A percentile compares a stretch with the other conserved stretches of the same genome.
Conservation (phyloP, 2,888 invertebrate species). For the Teleiodes luculella region DNA sequence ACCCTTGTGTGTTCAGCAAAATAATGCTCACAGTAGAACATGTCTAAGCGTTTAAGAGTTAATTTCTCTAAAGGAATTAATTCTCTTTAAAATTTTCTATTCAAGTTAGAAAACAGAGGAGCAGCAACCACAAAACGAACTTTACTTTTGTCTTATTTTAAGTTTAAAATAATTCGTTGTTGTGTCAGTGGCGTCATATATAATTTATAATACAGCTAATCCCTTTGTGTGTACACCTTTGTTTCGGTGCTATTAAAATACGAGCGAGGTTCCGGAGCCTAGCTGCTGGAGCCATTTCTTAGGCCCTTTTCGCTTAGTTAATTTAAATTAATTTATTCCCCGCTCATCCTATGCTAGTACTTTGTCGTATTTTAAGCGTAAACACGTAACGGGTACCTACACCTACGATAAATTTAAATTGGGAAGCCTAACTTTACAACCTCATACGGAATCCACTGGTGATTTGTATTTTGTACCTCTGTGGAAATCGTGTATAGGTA, state of each 20-base stretch:
- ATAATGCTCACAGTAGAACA: not conserved
- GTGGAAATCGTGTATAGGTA: not conserved
- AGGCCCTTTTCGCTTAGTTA: slow-evolving; percentile 65
- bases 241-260: slow-evolving; percentile 62
- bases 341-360: slow-evolving; percentile 52
- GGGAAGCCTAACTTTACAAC: not conserved
- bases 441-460: slow-evolving; percentile 3
- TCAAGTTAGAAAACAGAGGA: not conserved
- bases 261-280: slow-evolving; percentile 60
- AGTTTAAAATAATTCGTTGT: slow-evolving; percentile 31
- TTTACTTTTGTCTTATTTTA: slow-evolving; percentile 28
- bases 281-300: slow-evolving; percentile 57
- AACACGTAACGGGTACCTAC: slow-evolving; percentile 24
- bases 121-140: not conserved
- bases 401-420: slow-evolving; percentile 12
- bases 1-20: not conserved
- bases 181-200: slow-evolving; percentile 34
- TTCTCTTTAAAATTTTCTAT: not conserved
- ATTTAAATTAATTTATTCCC: slow-evolving; percentile 72
- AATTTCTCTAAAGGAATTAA: not conserved
- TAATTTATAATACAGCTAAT: slow-evolving; percentile 56
- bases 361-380: slow-evolving; percentile 43
- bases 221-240: slow-evolving; percentile 65
- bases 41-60: not conserved
- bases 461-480: not conserved